Evolutionary conservation across 1,140 invertebrate genomes (phyloP), one percentile per base, ranked within the genome.

Genomic region (Diorhabda carinulata): DNA sequence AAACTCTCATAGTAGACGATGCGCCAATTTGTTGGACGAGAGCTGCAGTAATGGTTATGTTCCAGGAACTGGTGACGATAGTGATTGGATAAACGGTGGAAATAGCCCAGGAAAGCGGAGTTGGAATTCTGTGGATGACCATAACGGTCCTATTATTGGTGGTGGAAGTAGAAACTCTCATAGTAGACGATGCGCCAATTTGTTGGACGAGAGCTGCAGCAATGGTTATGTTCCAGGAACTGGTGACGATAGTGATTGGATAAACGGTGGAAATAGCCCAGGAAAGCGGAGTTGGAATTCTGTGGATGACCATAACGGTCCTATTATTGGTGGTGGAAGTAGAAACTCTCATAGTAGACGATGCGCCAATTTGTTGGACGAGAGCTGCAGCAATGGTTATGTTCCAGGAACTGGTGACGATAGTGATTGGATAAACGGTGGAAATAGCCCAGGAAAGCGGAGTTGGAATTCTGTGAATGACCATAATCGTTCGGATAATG

Each of bases 31-130:
- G 5, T 65, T 65, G 61, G 70, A 71, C 25, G 70, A 71, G 63
- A 60, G 61, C 42, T 68, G 67, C 43, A 59, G n/a, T 25, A 68
- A 68, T 9, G 72, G 59, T 52, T 70, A 70, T 40, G 45, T 72
- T 60, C 67, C 70, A 7, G 70, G 67, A 43, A 63, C 72, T 42
- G 70, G 58, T 1, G 10, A 66, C 5, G 72, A 73, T 64, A 64
- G 44, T 4, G 72, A 70, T 7, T 72, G 73, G 70, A 62, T 74
- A 10, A 45, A 62, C 40, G 70, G 67, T 4, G 68, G 66, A 6
- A 66, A 57, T 8, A 70, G 42, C 59, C 71, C 73, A n/a, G 71
- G 71, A 57, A 74, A 73, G 66, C 58, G 73, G 64, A 59, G 69
- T 64, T 66, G 62, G 45, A 72, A 70, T 42, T 60, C 70, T 3